Conservation (phyloP, 1,140 invertebrate species). For the Gyrodactylus salaris region DNA sequence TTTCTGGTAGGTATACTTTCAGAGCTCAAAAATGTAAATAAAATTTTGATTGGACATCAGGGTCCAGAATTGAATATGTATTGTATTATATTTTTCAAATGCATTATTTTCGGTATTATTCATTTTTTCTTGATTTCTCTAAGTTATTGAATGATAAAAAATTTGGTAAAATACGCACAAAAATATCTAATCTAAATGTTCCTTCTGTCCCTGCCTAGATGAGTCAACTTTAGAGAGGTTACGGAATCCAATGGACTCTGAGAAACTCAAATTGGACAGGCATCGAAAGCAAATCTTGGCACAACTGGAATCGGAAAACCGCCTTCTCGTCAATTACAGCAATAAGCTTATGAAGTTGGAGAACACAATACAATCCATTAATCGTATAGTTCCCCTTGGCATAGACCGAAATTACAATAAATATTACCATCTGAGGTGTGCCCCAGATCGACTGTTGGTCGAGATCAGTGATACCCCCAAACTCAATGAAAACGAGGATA, state of each 20-base stretch:
- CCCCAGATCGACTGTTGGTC: background rate
- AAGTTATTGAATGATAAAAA: too few species aligned
- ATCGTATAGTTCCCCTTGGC: background rate
- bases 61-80: too few species aligned
- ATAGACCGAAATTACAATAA: background rate
- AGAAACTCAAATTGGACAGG: background rate
- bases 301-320: background rate
- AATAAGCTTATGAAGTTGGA: background rate
- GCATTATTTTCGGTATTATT: too few species aligned
- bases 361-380: background rate
- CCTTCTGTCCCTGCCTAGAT: background rate
- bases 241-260: background rate
- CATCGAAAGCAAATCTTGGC: too few species aligned
- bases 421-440: background rate
- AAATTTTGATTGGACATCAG: too few species aligned
- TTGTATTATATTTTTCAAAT: too few species aligned
- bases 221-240: background rate
- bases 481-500: too few species aligned
- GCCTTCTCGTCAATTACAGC: background rate
- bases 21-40: too few species aligned
- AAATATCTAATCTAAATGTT: background rate
- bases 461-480: too few species aligned
- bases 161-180: too few species aligned
- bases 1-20: too few species aligned
- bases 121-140: too few species aligned